Evolutionary conservation across 1,140 invertebrate genomes (phyloP), one percentile per base, ranked within the genome.

Genomic region (Trichonephila inaurata): DNA sequence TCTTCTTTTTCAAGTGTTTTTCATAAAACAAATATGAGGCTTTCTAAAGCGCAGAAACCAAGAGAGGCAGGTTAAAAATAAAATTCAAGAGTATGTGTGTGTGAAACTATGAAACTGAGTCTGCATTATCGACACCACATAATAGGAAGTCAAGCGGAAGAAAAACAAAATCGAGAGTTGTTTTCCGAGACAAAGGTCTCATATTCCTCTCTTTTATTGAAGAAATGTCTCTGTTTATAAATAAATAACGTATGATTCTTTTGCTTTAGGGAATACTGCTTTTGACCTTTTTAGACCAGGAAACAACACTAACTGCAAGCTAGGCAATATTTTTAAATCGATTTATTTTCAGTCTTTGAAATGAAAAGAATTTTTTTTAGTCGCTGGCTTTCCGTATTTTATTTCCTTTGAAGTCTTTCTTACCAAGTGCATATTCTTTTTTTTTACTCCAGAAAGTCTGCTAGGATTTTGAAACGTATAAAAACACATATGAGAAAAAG

Each of bases 181-280:
- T 87, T 87, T 87, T 24, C 64, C 8, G 62, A 14, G 62, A 89
- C 40, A 61, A 60, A 87, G 24, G 24, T 33, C 64, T 69, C 19
- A 62, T 44, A 72, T 44, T 40, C 64, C 24, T 69, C 21, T 16
- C 16, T 87, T 87, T 62, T 87, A 87, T 87, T 87, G 85, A 64
- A 87, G 85, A 87, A 87, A 87, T 64, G 58, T 60, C 85, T 87
- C 85, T 87, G 61, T 87, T 87, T 87, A 87, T 87, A 87, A 87
- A 87, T 87, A 87, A 51, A 87, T 87, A 87, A 87, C 18, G 85
- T 62, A 60, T 64, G 85, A 87, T 87, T 87, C 51, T 28, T 16
- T 87, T 28, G 61, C 85, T 62, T 40, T 33, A 33, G 85, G 85
- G 60, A n/a, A 87, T 87, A 0, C 58, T 19, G 18, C 51, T 87